Conservation (phyloP, 2,888 invertebrate species). For the Oasisia sp. region DNA sequence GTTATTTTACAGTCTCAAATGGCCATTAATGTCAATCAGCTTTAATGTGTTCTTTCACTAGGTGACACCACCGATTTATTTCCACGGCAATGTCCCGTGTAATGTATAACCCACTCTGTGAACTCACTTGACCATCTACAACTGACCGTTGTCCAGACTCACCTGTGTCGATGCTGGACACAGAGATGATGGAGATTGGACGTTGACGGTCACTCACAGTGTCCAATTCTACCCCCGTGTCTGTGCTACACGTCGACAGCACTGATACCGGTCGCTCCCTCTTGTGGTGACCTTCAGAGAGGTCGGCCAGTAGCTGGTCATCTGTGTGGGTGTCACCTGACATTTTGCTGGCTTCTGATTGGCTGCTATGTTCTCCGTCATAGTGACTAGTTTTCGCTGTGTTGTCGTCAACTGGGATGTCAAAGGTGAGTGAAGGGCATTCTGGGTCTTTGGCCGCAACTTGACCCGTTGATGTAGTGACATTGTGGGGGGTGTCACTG, state of each 20-base stretch:
- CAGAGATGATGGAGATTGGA: constrained; percentile 35
- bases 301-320: not conserved
- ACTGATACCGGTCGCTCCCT: constrained; percentile 60
- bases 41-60: too few relatives aligned
- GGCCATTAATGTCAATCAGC: too few relatives aligned
- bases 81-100: too few relatives aligned
- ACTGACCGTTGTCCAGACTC: constrained; percentile 21
- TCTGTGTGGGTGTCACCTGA: not conserved
- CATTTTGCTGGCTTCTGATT: not conserved
- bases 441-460: not conserved
- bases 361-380: not conserved
- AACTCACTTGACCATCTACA: constrained; percentile 7
- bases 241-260: constrained; percentile 76
- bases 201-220: constrained; percentile 23
- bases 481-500: not conserved
- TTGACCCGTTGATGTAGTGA: not conserved
- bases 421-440: not conserved
- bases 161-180: constrained; percentile 37
- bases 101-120: too few relatives aligned
- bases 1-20: too few relatives aligned
- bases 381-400: not conserved
- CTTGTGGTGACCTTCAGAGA: constrained; percentile 13
- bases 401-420: not conserved
- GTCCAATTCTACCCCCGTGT: constrained; percentile 74
- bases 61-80: too few relatives aligned